Evolutionary conservation across 2,888 invertebrate genomes (phyloP), one percentile per base, ranked within the genome.

Genomic region (Andrena bicolor): DNA sequence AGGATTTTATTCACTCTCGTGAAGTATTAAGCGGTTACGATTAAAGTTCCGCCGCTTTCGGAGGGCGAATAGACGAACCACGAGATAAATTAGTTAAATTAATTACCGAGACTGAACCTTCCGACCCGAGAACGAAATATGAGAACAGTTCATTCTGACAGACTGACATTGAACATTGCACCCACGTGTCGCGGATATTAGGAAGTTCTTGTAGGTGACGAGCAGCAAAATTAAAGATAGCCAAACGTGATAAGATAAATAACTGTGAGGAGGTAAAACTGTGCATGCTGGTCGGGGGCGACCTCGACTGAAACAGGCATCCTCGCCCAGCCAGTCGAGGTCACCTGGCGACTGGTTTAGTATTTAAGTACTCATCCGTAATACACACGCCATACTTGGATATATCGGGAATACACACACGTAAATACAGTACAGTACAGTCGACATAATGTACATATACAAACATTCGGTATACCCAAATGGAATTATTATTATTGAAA

Each of bases 401-500:
- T 88, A 93, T 91, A 91, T 90, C 92, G 91, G 91, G 91, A 92
- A 91, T 92, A 93, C 93, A 93, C 92, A 93, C 93, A 93, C 93
- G 93, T 93, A 91, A 90, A 91, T 91, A 92, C 91, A 91, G 86
- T 89, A 90, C 90, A 88, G 89, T 90, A 81, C 85, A 84, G 90
- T 90, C 89, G 89, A 93, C 92, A 92, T 93, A 91, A 93, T 93
- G 92, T 93, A 93, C 92, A 93, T 93, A 93, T 93, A 92, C 92
- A 93, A 93, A 93, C 92, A 80, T 92, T 90, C 87, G 88, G 81
- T 83, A 88, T 88, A 91, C 87, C 81, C 82, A 86, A 84, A 89
- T 80, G 83, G 90, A 88, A 61, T 51, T 61, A 53, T 71, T 78
- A 72, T 80, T 80, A 82, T 76, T 68, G 73, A 74, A 86, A 84